Conservation (phyloP, 2,797 vertebrate species). For the Labroides dimidiatus region DNA sequence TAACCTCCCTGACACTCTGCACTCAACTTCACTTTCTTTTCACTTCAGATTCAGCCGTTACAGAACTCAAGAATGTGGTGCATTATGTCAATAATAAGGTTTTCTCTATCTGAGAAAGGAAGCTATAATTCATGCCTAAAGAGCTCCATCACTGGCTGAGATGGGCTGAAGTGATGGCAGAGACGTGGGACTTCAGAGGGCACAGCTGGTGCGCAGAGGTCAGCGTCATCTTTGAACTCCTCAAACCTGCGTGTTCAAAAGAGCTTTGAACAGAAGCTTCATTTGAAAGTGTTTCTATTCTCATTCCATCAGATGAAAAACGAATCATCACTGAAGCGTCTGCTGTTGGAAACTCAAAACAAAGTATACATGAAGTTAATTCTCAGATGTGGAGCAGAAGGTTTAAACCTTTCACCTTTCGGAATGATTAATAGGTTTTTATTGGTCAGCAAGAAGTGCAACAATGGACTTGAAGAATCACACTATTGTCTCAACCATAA, state of each 20-base stretch:
- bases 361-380: not conserved
- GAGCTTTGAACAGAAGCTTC: constrained; percentile 17
- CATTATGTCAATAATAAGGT: not conserved
- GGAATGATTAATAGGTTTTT: not conserved
- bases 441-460: not conserved
- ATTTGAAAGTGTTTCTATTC: constrained; percentile 20
- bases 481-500: too few relatives aligned
- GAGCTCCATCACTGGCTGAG: not conserved
- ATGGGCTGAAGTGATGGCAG: not conserved
- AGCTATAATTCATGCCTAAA: not conserved
- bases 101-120: not conserved
- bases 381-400: not conserved
- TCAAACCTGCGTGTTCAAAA: constrained; percentile 38
- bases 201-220: not conserved
- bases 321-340: not conserved
- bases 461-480: not conserved
- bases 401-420: not conserved
- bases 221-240: constrained; percentile 39
- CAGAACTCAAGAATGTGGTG: not conserved
- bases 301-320: constrained; percentile 12
- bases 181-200: constrained; percentile 17
- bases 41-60: not conserved
- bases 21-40: not conserved
- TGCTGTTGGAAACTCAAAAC: not conserved
- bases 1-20: not conserved